Base-by-base conservation (phyloP, 1,140 invertebrate genomes). In the Drosophila mojavensis region DNA sequence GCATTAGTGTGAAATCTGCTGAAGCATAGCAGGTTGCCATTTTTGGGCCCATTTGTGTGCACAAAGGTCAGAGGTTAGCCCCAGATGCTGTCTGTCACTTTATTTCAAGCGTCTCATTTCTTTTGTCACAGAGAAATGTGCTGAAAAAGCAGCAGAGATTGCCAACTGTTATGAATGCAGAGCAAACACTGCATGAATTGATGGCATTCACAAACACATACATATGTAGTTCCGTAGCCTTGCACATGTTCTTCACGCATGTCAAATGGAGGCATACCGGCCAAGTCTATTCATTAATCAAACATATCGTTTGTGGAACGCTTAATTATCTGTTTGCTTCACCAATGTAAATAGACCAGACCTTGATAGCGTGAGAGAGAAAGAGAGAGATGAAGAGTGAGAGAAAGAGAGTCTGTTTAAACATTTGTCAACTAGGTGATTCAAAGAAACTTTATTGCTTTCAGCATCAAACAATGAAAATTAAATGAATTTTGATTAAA, bases 11-110 rank as follows among this genome's bases (percentile, higher is more conserved):
- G 83, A 76, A 79, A 58, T 43, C 55, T 79, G 71, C 55, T 75
- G 67, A 63, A 86, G 72, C 75, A 75, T 79, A 80, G 30, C 50
- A 68, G 51, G 58, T 26, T 86, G 75, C 60, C 79, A 79, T 79
- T 86, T 81, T 82, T 77, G 61, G 83, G 59, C 59, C 48, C 70
- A 62, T 54, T 80, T 75, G 20, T 36, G 51, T 70, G 28, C 30
- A 48, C 47, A 75, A 83, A 86, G 79, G 83, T 86, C 82, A 86
- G 65, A 86, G 79, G 71, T 62, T 53, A 59, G 45, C n/a, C 63
- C 50, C 79, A 66, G 60, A 50, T 56, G 54, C 30, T 45, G 33
- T 65, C 41, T 70, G 48, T 72, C 75, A 73, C 60, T 55, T 80
- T 47, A 45, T 60, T 55, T 15, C 20, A 13, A 24, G 33, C 24